Conservation (phyloP, 2,888 invertebrate genomes). For the Trissolcus japonicus region DNA sequence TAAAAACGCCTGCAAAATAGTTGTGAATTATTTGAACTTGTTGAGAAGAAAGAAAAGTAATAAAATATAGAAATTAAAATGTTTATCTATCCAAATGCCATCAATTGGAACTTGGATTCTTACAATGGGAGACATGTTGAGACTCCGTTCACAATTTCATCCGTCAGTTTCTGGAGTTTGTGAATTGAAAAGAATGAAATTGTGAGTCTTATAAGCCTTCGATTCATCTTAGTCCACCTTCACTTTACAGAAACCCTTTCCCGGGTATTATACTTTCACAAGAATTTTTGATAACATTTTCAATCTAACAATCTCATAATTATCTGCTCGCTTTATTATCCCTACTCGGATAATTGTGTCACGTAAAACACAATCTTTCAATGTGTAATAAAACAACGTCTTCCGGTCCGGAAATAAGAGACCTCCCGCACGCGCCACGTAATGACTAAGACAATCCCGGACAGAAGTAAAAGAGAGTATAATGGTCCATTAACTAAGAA, state of each 20-base stretch:
- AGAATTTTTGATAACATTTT: constrained; percentile 46
- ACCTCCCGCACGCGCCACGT: constrained; percentile 38
- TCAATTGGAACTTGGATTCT: constrained; percentile 54
- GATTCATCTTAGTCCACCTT: constrained; percentile 69
- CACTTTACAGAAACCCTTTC: constrained; percentile 68
- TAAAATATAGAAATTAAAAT: no score
- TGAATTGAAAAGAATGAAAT: constrained; percentile 66
- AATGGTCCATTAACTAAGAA: constrained; percentile 34
- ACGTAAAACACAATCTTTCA: constrained; percentile 9
- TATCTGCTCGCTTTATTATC: constrained; percentile 11
- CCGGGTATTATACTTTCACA: constrained; percentile 56
- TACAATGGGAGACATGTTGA: constrained; percentile 68
- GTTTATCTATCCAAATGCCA: not conserved
- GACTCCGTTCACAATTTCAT: constrained; percentile 43
- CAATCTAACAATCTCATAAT: constrained; percentile 13
- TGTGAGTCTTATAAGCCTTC: constrained; percentile 65
- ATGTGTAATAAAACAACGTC: constrained; percentile 19
- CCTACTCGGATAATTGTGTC: not conserved
- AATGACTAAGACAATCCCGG: constrained; percentile 28
- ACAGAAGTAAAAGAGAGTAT: constrained; percentile 39
- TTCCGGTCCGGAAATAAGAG: constrained; percentile 42
- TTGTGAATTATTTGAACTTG: no score
- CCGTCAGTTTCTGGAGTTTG: constrained; percentile 44
- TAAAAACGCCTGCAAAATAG: constrained; percentile 25
- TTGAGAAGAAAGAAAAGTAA: no score